A percentile compares a stretch with the other conserved stretches of the same genome.
These are phyloP conservation scores for Agapostemon virescens DNA, from an alignment of 2,888 invertebrate species.

Conservation along the genomic window DNA sequence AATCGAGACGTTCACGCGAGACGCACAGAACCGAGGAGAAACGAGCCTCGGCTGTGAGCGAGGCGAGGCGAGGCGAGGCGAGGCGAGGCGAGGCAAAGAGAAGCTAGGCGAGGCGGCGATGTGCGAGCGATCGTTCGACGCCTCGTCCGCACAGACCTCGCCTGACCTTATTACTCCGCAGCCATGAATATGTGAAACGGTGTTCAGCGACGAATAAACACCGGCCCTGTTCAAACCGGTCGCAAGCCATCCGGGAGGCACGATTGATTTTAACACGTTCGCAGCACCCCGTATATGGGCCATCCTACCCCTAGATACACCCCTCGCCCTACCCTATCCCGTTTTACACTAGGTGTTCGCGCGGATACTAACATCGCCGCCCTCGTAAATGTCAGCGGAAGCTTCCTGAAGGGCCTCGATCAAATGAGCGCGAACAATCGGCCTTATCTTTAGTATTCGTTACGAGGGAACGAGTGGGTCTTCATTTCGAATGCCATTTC, in stretches of 20 bases:
- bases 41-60: neutral
- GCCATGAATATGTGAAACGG: slow-evolving; percentile 13
- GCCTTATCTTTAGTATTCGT: neutral
- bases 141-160: neutral
- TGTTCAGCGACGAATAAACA: neutral
- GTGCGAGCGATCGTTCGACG: slow-evolving; percentile 19
- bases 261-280: slow-evolving; percentile 13
- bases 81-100: neutral
- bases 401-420: neutral
- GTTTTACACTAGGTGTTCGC: neutral
- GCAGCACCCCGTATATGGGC: neutral
- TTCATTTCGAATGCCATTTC: neutral
- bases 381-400: neutral
- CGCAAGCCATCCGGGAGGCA: neutral
- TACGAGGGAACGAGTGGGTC: neutral
- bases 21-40: slow-evolving; percentile 11
- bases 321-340: neutral
- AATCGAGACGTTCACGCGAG: slow-evolving; percentile 49
- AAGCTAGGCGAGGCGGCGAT: neutral
- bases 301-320: neutral
- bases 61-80: neutral
- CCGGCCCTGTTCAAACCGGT: neutral
- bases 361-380: neutral
- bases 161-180: slow-evolving; percentile 15
- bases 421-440: neutral